Evolutionary conservation across 2,888 invertebrate genomes (phyloP), one percentile per base, ranked within the genome.

Genomic region (Orthosia cruda): DNA sequence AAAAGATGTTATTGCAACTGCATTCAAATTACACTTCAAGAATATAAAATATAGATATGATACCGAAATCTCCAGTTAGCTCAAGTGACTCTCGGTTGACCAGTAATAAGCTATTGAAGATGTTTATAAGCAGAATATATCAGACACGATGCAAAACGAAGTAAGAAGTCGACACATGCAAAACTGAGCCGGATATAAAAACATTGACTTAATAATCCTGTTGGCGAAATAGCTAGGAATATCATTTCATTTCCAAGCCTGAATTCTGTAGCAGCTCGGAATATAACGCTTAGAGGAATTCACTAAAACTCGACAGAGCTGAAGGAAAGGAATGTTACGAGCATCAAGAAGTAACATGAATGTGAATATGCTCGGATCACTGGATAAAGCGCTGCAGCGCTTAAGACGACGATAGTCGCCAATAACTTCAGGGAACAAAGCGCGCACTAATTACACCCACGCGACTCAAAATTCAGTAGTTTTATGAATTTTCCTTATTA

Each of bases 331-430:
- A 32, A 45, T 23, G 13, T 32, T 45, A 49, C 52, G n/a, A 58
- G 18, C 15, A 18, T 63, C 57, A 49, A 26, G 11, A 20, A 15
- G 20, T 3, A 13, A 47, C 16, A 52, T 71, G 40, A 45, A 20
- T 54, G 26, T n/a, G 40, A 49, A 78, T 50, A 59, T 77, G 59
- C 20, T 59, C 59, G 64, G 71, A 59, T 59, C 79, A 45, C 59
- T 54, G 45, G 18, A 40, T 13, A 49, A 26, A 9, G 40, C 16
- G 47, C 20, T 23, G 16, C 23, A 45, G 20, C 20, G 7, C 50
- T n/a, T n/a, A n/a, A n/a, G n/a, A n/a, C n/a, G n/a, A n/a, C n/a
- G n/a, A n/a, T n/a, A n/a, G n/a, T n/a, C n/a, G n/a, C n/a, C n/a
- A n/a, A n/a, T n/a, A n/a, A n/a, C n/a, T n/a, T n/a, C n/a, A n/a